Evolutionary conservation across 2,113 vertebrate genomes (phyloP).

Genomic region (Hemiprocne comata): DNA sequence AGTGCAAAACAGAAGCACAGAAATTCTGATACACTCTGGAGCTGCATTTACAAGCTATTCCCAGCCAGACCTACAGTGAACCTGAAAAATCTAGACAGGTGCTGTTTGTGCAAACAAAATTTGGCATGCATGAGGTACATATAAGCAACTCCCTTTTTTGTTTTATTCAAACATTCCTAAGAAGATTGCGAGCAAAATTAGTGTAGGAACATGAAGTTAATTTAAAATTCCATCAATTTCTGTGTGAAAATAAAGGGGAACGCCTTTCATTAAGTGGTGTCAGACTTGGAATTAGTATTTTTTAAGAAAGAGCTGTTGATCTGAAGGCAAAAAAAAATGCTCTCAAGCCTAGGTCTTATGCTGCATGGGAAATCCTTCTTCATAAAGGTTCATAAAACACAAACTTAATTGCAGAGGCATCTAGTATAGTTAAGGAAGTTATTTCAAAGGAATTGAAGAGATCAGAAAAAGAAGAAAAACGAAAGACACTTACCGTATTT

Average conservation of each 20-base stretch:
- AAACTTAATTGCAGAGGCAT: background rate
- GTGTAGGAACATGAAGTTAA: background rate
- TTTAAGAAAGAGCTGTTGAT: background rate
- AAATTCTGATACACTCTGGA: background rate
- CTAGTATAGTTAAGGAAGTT: background rate
- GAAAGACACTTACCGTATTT: conserved; percentile 80
- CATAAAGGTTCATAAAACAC: no score
- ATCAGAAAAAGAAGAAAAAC: background rate
- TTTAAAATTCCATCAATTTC: background rate
- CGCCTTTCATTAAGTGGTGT: background rate
- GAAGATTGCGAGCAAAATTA: background rate
- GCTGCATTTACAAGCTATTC: background rate
- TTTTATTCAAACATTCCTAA: background rate
- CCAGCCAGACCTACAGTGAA: background rate
- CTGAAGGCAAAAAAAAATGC: background rate
- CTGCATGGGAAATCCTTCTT: background rate
- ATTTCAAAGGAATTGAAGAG: background rate
- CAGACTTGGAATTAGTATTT: background rate
- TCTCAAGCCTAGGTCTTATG: background rate
- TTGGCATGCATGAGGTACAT: background rate
- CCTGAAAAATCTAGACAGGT: background rate
- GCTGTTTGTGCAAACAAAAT: background rate
- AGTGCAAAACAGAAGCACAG: conserved; percentile 21
- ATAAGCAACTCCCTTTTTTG: background rate
- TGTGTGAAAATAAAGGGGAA: background rate